phyloP scores from a whole-genome alignment of 2,888 invertebrate species.

The Conomelus anceps region DNA sequence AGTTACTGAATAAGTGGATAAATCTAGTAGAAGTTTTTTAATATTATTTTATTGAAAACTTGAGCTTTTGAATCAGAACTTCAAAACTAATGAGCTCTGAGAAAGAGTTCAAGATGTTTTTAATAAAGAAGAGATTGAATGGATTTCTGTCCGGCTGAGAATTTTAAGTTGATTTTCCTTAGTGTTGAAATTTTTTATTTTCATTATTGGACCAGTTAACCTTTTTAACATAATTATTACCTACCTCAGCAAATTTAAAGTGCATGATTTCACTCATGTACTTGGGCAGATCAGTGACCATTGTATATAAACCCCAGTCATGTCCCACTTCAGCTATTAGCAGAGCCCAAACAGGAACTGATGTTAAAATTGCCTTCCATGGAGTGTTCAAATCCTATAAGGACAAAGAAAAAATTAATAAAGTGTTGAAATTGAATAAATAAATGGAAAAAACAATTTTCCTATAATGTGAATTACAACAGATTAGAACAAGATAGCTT shows the following conservation, averaged over 20 bases:
- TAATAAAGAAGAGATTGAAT: too few relatives aligned
- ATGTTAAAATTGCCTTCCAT: slow-evolving; percentile 61
- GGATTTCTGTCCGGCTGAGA: too few relatives aligned
- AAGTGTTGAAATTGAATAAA: not conserved
- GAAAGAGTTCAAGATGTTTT: too few relatives aligned
- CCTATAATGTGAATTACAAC: too few relatives aligned
- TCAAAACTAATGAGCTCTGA: too few relatives aligned
- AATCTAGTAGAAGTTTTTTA: too few relatives aligned
- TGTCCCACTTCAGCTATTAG: slow-evolving; percentile 44
- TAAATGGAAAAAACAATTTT: not conserved
- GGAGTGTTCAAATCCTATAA: slow-evolving; percentile 55
- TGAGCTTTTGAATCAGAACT: too few relatives aligned
- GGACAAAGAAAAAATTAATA: not conserved
- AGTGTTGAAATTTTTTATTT: not conserved
- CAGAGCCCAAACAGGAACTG: slow-evolving; percentile 43
- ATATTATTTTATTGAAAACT: too few relatives aligned
- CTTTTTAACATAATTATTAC: not conserved
- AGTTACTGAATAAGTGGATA: too few relatives aligned
- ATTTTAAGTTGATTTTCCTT: not conserved
- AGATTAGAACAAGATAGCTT: too few relatives aligned
- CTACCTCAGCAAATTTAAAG: slow-evolving; percentile 52
- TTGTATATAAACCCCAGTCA: slow-evolving; percentile 64
- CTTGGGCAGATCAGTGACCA: slow-evolving; percentile 63
- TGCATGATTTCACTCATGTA: slow-evolving; percentile 62
- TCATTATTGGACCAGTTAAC: not conserved